These are phyloP conservation scores for Rhagoletis zephyria DNA, from an alignment of 1,140 invertebrate species.

Conservation along the genomic window DNA sequence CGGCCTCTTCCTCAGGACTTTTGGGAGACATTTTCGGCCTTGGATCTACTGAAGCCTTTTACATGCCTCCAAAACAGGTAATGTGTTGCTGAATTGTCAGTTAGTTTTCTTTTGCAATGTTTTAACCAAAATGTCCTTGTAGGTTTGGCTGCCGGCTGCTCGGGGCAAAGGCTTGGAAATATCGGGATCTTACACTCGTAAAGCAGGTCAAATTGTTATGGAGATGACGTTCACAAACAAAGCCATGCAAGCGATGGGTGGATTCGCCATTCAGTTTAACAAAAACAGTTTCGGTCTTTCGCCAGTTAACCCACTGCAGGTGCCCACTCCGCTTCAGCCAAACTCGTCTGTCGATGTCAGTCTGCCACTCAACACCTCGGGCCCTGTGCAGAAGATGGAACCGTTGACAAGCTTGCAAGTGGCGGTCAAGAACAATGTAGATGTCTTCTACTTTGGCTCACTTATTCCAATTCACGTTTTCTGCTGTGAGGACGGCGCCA, in stretches of 20 bases:
- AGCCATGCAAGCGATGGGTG: conserved; percentile 97
- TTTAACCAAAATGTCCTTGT: too few species aligned
- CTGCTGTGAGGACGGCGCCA: conserved; percentile 96
- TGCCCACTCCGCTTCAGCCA: conserved; percentile 88
- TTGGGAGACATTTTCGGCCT: conserved; percentile 94
- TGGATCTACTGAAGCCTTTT: conserved; percentile 82
- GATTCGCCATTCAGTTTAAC: conserved; percentile 98
- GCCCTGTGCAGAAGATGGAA: conserved; percentile 97
- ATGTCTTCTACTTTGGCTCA: conserved; percentile 98
- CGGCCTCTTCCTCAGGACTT: conserved; percentile 77
- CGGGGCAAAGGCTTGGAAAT: conserved; percentile 99
- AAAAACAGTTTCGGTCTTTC: conserved; percentile 98
- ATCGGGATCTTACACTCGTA: conserved; percentile 94
- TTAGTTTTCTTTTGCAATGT: too few species aligned
- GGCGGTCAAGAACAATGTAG: conserved; percentile 98
- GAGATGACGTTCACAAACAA: conserved; percentile 97
- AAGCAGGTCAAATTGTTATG: conserved; percentile 91
- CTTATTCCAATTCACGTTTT: conserved; percentile 94
- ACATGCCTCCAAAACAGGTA: too few species aligned
- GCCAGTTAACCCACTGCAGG: conserved; percentile 86
- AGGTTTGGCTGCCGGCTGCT: conserved; percentile 93
- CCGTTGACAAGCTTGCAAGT: conserved; percentile 94
- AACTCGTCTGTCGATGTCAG: conserved; percentile 86
- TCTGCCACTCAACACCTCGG: conserved; percentile 85
- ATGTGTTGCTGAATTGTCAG: too few species aligned